Evolutionary conservation across 2,797 vertebrate genomes (phyloP), one percentile per base, ranked within the genome.

Genomic region (Aldrovandia affinis): DNA sequence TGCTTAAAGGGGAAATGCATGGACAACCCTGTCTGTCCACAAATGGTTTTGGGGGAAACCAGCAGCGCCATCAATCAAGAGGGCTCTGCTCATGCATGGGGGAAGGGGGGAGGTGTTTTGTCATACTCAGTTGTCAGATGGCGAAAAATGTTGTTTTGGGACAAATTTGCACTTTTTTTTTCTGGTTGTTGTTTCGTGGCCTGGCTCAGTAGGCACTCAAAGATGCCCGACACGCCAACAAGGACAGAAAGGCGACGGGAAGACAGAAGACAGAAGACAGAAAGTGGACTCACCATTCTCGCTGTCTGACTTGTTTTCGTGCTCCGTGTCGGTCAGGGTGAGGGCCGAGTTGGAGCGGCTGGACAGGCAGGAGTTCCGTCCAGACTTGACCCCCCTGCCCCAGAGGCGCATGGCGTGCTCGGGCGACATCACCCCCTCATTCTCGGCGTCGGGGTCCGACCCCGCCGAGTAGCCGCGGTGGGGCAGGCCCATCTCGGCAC

Each of bases 291-390:
- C 95, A 99, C 98, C 98, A 0, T 94, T 98, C 90, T 99, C 98
- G 90, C 97, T 99, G 97, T 99, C 98, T 0, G 98, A 99, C 94
- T 99, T 99, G 96, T 99, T 99, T 80, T 99, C 98, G 0, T 98
- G 98, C 90, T 99, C 98, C 0, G 98, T 99, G 92, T 99, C 98
- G 6, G 98, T 99, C 59, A 99, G 97, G 20, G 98, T 99, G 91
- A 99, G 96, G 87, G 96, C 97, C 0, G 98, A 99, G 96, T 99
- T 99, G 93, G 98, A 99, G 88, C 98, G 97, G 91, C 98, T 99
- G 81, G 98, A 99, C 88, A 98, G 95, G 92, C 98, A 99, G 94
- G 98, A 99, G 89, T 96, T 98, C 92, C 96, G 96, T 86, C 96
- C 97, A 20, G 96, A 96, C 90, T 97, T 97, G 90, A 97, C 97